phyloP scores from a whole-genome alignment of 2,113 vertebrate species.

The Lagopus leucura region DNA sequence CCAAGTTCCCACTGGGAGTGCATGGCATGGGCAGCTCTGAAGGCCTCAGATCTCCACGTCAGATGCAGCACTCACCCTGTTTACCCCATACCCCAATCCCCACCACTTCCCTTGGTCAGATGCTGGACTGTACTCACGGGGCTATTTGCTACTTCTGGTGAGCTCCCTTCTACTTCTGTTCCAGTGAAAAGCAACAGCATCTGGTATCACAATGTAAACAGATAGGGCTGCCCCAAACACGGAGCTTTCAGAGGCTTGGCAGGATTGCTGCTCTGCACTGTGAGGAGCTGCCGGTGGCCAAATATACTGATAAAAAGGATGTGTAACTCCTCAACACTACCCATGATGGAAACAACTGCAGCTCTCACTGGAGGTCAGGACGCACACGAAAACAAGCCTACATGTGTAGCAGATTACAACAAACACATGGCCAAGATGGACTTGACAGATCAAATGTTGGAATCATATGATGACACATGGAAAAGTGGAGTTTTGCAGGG shows the following conservation, averaged over 20 bases:
- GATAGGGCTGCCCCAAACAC: background rate
- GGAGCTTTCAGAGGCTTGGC: slow-evolving; percentile 46
- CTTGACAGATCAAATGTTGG: slow-evolving; percentile 67
- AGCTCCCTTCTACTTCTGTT: background rate
- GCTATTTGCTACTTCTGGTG: slow-evolving; percentile 27
- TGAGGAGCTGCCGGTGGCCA: slow-evolving; percentile 61
- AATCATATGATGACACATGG: slow-evolving; percentile 67
- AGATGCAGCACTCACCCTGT: background rate
- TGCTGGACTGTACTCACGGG: background rate
- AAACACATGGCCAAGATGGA: slow-evolving; percentile 70
- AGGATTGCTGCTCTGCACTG: background rate
- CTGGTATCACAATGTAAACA: slow-evolving; percentile 41
- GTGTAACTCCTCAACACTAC: slow-evolving; percentile 68
- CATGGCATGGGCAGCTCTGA: background rate
- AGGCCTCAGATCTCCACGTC: background rate
- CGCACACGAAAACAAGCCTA: slow-evolving; percentile 72
- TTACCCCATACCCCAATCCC: background rate
- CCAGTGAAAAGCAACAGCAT: background rate
- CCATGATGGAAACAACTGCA: slow-evolving; percentile 65
- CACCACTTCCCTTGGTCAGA: background rate
- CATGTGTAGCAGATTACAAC: slow-evolving; percentile 78
- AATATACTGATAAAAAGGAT: slow-evolving; percentile 65
- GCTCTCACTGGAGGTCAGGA: slow-evolving; percentile 74
- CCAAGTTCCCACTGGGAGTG: background rate
- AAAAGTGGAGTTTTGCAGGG: slow-evolving; percentile 54